Conservation (phyloP, 2,888 invertebrate species). For the Zele albiditarsus region DNA sequence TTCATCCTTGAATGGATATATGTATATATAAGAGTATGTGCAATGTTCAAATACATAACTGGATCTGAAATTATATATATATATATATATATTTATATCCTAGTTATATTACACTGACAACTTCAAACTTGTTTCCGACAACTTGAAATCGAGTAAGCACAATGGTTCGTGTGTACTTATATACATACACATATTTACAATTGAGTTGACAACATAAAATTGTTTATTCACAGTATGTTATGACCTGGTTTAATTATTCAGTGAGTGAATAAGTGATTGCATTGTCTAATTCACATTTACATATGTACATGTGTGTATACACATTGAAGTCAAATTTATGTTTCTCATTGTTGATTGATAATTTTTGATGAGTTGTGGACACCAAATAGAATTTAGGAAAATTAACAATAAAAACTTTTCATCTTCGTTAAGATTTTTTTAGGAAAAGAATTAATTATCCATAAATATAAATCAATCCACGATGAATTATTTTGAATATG, state of each 20-base stretch:
- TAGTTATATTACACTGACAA: slow-evolving; percentile 24
- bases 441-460: too few species aligned
- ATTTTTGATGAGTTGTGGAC: too few species aligned
- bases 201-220: slow-evolving; percentile 27
- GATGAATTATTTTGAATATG: too few species aligned
- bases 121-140: background rate
- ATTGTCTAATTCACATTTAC: background rate
- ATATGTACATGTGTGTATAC: background rate
- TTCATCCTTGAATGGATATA: background rate
- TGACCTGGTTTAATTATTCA: slow-evolving; percentile 29
- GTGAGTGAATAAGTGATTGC: slow-evolving; percentile 9
- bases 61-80: background rate
- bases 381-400: too few species aligned
- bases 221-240: slow-evolving; percentile 19
- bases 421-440: too few species aligned
- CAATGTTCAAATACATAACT: slow-evolving; percentile 4
- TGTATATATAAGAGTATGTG: background rate
- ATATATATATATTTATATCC: background rate
- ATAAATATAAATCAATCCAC: too few species aligned
- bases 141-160: slow-evolving; percentile 3
- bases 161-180: background rate
- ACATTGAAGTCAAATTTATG: background rate
- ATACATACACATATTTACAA: background rate
- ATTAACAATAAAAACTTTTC: too few species aligned
- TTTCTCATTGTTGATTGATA: background rate